Conservation (phyloP, 1,140 invertebrate genomes). For the Zaprionus tsacasi region DNA sequence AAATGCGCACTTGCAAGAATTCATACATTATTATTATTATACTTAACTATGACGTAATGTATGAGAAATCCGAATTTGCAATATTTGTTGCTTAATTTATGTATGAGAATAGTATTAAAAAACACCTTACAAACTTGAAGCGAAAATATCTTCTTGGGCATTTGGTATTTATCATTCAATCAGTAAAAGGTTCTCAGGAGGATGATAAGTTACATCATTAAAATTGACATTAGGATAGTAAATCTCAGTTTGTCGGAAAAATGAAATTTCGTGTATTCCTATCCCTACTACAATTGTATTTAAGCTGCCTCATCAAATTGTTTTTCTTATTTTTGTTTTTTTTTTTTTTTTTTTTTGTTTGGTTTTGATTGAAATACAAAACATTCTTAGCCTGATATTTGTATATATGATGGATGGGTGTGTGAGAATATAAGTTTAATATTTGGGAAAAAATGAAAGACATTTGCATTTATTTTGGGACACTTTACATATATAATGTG, state of each 20-base stretch:
- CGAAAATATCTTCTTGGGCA: constrained; percentile 57
- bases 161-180: constrained; percentile 29
- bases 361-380: constrained; percentile 32
- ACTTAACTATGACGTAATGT: constrained; percentile 80
- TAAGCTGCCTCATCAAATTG: constrained; percentile 7
- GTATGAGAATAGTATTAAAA: constrained; percentile 63
- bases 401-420: constrained; percentile 15
- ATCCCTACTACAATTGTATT: constrained; percentile 25
- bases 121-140: constrained; percentile 69
- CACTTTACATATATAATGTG: constrained; percentile 25
- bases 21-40: constrained; percentile 76
- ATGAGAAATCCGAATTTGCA: constrained; percentile 69
- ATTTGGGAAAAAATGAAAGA: constrained; percentile 11
- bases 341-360: constrained; percentile 4
- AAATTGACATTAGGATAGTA: constrained; percentile 63
- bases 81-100: constrained; percentile 62
- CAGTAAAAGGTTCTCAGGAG: constrained; percentile 30
- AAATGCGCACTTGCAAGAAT: constrained; percentile 72
- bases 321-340: constrained; percentile 4
- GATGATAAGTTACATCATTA: constrained; percentile 36
- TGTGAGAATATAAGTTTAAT: constrained; percentile 19
- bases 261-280: constrained; percentile 25
- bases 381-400: constrained; percentile 54
- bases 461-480: constrained; percentile 3
- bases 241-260: constrained; percentile 32